Base-by-base conservation (phyloP, 2,113 vertebrate species). In the Tachysurus vachellii region DNA sequence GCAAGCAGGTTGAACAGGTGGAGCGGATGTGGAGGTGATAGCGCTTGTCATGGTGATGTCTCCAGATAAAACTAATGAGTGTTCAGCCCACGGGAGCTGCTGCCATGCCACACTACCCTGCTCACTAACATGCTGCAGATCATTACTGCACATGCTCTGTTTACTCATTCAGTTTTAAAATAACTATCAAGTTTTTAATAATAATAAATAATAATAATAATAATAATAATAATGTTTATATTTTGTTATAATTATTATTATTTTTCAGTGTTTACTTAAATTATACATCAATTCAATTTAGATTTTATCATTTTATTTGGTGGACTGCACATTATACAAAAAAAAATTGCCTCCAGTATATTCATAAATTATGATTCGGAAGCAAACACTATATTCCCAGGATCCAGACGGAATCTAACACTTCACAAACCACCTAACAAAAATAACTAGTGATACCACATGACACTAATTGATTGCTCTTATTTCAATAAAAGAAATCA, bases 41-140 rank as follows among this genome's bases (percentile, higher is more conserved):
- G 94, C 94, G 94, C 94, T 96, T 96, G 96, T 96, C 95, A 96
- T 93, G 82, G 92, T 94, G 94, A 94, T 94, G 95, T 95, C 95
- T 95, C 94, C 93, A 96, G 93, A 95, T 95, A 95, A 95, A 95
- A 95, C 94, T 97, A 96, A 96, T 95, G 96, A 95, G 94, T 50
- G 68, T 93, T 94, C 64, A 93, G 94, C 93, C 93, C 95, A 91
- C 91, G 91, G 94, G 93, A 93, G 93, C 94, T 90, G 92, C 94
- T 93, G 94, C 94, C 95, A 95, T 47, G 73, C 83, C 68, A 61
- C 47, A 42, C 56, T n/a, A 64, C 62, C 62, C 61, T 31, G 62
- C 80, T 79, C 77, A 66, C 83, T 83, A 87, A 76, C 16, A 47
- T 47, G 59, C 9, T 28, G 28, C 23, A 31, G 75, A 80, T 86